phyloP scores from a whole-genome alignment of 64 coral and sea anemone species.

The Montipora capricornis region DNA sequence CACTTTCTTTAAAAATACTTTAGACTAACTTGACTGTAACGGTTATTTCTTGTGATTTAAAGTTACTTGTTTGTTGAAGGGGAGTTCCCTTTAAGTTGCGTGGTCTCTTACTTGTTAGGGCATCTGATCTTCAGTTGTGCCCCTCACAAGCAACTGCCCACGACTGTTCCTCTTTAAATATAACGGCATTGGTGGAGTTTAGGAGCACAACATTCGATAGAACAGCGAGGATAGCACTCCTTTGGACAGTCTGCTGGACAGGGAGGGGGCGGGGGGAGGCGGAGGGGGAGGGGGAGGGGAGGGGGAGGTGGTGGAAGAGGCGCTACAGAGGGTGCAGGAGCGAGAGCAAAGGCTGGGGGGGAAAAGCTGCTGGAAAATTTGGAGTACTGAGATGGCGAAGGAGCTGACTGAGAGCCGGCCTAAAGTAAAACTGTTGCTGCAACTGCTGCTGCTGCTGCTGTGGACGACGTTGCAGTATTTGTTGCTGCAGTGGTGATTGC shows the following conservation, averaged over 20 bases:
- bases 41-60: too few species aligned
- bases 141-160: constrained; percentile 82
- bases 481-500: constrained; percentile 17
- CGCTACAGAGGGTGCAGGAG: not conserved
- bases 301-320: not conserved
- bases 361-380: not conserved
- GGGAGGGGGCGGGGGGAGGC: constrained; percentile 48
- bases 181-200: constrained; percentile 78
- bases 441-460: constrained; percentile 15
- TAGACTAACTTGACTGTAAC: too few species aligned
- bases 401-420: not conserved
- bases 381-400: not conserved
- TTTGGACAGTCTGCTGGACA: constrained; percentile 70
- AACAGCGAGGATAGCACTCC: constrained; percentile 77
- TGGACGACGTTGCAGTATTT: not conserved
- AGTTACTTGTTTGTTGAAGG: too few species aligned
- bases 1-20: too few species aligned
- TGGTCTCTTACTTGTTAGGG: constrained; percentile 53
- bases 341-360: not conserved
- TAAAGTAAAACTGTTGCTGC: constrained; percentile 27
- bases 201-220: constrained; percentile 68
- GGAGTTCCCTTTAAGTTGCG: too few species aligned
- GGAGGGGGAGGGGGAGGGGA: not conserved
- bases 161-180: constrained; percentile 69
- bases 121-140: constrained; percentile 86